phyloP scores from a whole-genome alignment of 2,113 vertebrate genomes.

The Meleagris gallopavo region DNA sequence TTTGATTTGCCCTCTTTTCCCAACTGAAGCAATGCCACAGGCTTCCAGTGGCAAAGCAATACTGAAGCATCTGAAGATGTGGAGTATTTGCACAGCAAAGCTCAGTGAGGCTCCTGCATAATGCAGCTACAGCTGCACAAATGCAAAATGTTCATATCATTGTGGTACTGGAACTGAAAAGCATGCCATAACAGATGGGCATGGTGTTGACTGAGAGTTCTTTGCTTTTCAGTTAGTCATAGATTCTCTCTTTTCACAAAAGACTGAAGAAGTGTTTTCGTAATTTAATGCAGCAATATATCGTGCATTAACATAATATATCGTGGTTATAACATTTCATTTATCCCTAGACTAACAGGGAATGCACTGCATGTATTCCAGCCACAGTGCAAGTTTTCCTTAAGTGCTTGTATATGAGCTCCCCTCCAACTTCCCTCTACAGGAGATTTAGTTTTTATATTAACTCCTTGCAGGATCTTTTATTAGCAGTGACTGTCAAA shows the following conservation, averaged over 20 bases:
- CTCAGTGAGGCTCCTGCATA: neutral
- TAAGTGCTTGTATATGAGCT: neutral
- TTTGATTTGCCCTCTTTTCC: neutral
- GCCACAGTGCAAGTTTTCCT: constrained; percentile 14
- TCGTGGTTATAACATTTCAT: constrained; percentile 34
- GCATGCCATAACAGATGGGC: neutral
- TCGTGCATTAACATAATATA: constrained; percentile 3
- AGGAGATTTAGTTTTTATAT: constrained; percentile 39
- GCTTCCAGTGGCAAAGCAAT: neutral
- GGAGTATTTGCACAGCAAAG: neutral
- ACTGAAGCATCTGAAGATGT: neutral
- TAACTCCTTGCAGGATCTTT: constrained; percentile 34
- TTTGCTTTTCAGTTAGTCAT: constrained; percentile 8
- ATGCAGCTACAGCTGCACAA: neutral
- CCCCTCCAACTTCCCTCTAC: constrained; percentile 16
- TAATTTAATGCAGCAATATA: constrained; percentile 7
- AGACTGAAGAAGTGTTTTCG: neutral
- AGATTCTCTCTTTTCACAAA: constrained; percentile 2
- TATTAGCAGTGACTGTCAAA: constrained; percentile 36
- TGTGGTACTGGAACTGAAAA: constrained; percentile 4
- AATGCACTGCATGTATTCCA: neutral
- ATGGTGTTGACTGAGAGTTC: neutral
- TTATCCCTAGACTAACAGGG: neutral
- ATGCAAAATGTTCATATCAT: neutral
- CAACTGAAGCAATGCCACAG: fast-evolving